Base-by-base conservation (phyloP, 2,888 invertebrate species). In the Drosophila emarginata region DNA sequence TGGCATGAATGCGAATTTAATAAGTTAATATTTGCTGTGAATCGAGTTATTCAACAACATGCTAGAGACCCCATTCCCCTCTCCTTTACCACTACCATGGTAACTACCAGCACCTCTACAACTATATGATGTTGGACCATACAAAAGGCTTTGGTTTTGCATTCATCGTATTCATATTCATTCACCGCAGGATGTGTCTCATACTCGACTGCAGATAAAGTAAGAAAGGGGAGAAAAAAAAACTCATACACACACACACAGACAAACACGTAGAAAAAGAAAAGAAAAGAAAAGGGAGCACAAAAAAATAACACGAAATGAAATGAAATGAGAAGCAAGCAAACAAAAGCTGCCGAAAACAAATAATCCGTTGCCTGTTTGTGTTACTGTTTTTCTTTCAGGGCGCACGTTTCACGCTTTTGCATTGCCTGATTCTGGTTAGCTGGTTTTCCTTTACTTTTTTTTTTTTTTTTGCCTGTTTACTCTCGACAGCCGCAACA, bases 281-380 rank as follows among this genome's bases (percentile, higher is more conserved):
- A 2, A 6, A 32, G 26, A 53, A 32, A 54, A 36, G 14, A 61
- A 37, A 50, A 21, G 11, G 18, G 18, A 52, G 54, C 63, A 65
- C 63, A 61, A 58, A 79, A 63, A 57, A 61, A 62, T 63, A 69
- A 72, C 70, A 59, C 70, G 62, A 63, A 70, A 70, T 70, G 6
- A 53, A 18, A 9, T 18, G 12, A 26, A 50, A 56, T 45, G 40
- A 54, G 39, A 51, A 23, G 37, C 57, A 39, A 54, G 51, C 74
- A 80, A 76, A 77, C 76, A 80, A 84, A 75, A 74, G 81, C 82
- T 74, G 87, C 84, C 84, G 69, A 83, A 83, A 87, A 83, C 82
- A 83, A 83, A 83, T 83, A 83, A 87, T 83, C 81, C 81, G 72
- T 76, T 80, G 72, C 76, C 73, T 74, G 75, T 57, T 58, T 40